Evolutionary conservation across 2,797 vertebrate species (phyloP).

Genomic region (Ptychobarbus kaznakovi): DNA sequence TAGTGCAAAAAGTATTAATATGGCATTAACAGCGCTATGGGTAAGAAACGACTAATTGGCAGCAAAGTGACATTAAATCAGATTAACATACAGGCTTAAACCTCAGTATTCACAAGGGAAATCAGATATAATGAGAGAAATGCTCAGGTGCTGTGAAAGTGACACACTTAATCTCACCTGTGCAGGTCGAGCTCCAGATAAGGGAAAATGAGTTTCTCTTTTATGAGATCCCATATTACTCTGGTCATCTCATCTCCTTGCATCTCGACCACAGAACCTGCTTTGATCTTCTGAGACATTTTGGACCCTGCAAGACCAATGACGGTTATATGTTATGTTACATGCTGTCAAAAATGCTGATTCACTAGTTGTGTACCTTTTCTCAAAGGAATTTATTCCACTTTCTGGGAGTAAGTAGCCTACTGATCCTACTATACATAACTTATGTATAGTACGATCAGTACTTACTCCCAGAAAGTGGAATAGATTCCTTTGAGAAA

Average conservation of each 20-base stretch:
- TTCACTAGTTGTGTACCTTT: constrained; percentile 53
- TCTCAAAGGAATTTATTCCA: constrained; percentile 57
- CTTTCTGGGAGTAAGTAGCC: not conserved
- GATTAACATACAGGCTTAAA: not conserved
- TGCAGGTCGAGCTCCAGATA: constrained; percentile 94
- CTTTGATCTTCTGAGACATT: constrained; percentile 92
- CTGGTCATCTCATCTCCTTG: constrained; percentile 99
- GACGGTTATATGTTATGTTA: not conserved
- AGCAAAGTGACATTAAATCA: not conserved
- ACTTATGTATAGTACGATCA: not conserved
- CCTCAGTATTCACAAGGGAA: not conserved
- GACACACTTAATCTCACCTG: constrained; percentile 81
- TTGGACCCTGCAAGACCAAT: constrained; percentile 59
- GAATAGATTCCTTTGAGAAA: constrained; percentile 53
- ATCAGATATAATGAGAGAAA: constrained; percentile 25
- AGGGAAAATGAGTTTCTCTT: constrained; percentile 95
- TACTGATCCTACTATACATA: not conserved
- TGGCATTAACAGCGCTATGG: not conserved
- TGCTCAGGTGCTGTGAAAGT: not conserved
- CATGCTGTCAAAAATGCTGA: constrained; percentile 54
- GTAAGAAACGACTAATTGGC: not conserved
- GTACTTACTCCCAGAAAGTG: constrained; percentile 18
- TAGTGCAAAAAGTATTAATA: no score
- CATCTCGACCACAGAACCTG: constrained; percentile 97
- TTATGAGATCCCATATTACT: constrained; percentile 98